These are phyloP conservation scores for Steatocranus sp. DNA, from an alignment of 2,797 vertebrate species.

Conservation along the genomic window DNA sequence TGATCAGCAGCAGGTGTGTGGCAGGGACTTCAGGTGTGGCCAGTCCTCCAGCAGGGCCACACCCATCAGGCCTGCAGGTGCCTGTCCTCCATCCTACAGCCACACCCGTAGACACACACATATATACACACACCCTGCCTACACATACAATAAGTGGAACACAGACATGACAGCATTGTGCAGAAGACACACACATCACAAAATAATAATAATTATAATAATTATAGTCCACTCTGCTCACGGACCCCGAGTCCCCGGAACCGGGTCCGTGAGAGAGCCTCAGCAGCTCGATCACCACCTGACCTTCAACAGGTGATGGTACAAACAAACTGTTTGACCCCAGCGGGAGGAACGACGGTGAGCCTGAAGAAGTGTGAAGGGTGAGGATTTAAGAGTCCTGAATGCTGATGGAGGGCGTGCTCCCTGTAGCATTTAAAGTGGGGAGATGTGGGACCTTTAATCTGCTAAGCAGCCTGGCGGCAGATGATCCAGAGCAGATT, in stretches of 20 bases:
- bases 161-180: no score
- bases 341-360: fast-evolving
- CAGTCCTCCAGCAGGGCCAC: no score
- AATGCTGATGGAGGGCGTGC: not conserved
- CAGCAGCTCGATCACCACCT: not conserved
- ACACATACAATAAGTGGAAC: not conserved
- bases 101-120: not conserved
- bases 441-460: not conserved
- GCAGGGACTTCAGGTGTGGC: not conserved
- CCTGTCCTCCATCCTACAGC: not conserved
- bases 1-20: not conserved
- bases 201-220: not conserved
- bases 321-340: not conserved
- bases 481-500: not conserved
- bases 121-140: not conserved
- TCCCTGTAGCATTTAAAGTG: not conserved
- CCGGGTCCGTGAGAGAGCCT: not conserved
- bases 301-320: fast-evolving
- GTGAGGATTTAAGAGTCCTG: not conserved
- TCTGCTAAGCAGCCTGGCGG: fast-evolving
- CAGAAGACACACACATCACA: not conserved
- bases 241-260: no score
- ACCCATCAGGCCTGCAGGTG: no score
- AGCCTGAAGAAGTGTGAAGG: not conserved
- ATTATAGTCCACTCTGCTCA: not conserved